Conservation (phyloP, 2,888 invertebrate genomes). For the Hipparchia semele region DNA sequence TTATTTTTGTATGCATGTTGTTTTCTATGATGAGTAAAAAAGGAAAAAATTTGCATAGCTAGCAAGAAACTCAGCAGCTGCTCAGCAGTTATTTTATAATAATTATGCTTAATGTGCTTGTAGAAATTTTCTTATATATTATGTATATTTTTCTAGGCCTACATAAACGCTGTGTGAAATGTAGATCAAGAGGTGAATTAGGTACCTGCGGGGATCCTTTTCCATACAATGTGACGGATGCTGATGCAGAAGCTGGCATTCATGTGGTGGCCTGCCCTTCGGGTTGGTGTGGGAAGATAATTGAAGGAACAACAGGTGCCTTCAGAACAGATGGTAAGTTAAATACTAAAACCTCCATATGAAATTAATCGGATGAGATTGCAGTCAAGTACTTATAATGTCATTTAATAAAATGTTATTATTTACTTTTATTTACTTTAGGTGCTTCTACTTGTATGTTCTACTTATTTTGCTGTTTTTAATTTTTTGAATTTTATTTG, state of each 20-base stretch:
- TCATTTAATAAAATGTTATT: no score
- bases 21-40: no score
- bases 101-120: not conserved
- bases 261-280: constrained; percentile 92
- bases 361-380: no score
- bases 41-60: no score
- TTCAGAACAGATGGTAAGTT: constrained; percentile 89
- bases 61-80: no score
- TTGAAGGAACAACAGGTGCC: constrained; percentile 89
- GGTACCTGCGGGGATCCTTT: constrained; percentile 96
- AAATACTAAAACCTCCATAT: not conserved
- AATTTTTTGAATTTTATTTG: no score
- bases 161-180: constrained; percentile 90
- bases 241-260: constrained; percentile 87
- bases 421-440: no score
- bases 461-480: no score
- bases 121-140: not conserved
- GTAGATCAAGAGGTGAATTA: constrained; percentile 93
- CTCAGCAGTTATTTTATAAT: not conserved
- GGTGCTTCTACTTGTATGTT: no score
- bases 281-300: constrained; percentile 96
- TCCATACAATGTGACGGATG: constrained; percentile 89
- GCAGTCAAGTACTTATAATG: no score
- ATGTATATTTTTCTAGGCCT: constrained; percentile 79
- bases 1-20: no score